Base-by-base conservation (phyloP, 2,113 vertebrate genomes). In the Chaetops frenatus region DNA sequence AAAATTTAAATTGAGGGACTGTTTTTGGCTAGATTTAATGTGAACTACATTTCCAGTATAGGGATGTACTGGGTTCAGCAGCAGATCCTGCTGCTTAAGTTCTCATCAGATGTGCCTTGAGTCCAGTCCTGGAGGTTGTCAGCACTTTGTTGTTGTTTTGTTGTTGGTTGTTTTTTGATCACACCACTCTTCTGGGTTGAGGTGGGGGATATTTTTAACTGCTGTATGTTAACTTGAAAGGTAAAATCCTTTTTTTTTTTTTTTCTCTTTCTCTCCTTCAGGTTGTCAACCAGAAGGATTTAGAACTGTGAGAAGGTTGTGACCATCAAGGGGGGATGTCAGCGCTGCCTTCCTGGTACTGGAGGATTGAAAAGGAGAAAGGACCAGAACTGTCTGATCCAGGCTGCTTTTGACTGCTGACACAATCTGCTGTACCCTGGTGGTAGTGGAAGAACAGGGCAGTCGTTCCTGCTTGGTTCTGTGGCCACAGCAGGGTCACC, bases 271-370 rank as follows among this genome's bases (percentile, higher is more conserved):
- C 10, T 81, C 17, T 86, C 11, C 64, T 92, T 29, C 57, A 98
- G 98, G 83, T 92, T 78, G 69, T 96, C 12, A 5, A 33, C 79
- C 54, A 4, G 94, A 92, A 93, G 60, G 33, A n/a, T 90, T 87
- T 90, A 83, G 69, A 96, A 58, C 17, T 60, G 79, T 88, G 76
- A 90, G 64, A 65, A 93, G 36, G 47, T 61, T 4, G 7, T 23
- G 3, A 83, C 47, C 4, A 4, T 95, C 83, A 57, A 50, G 51
- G 44, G 38, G 90, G 88, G 50, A 97, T 98, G 97, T 92, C 90
- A 81, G 47, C 38, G 1, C 88, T 86, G 76, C 33, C 73, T 64
- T 92, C 79, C 54, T 70, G 54, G 69, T 54, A 86, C 81, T 29
- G 90, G 73, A 82, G 71, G 35, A 95, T 54, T n/a, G 51, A 93